Evolutionary conservation across 2,113 vertebrate species (phyloP).

Genomic region (Murina feae): DNA sequence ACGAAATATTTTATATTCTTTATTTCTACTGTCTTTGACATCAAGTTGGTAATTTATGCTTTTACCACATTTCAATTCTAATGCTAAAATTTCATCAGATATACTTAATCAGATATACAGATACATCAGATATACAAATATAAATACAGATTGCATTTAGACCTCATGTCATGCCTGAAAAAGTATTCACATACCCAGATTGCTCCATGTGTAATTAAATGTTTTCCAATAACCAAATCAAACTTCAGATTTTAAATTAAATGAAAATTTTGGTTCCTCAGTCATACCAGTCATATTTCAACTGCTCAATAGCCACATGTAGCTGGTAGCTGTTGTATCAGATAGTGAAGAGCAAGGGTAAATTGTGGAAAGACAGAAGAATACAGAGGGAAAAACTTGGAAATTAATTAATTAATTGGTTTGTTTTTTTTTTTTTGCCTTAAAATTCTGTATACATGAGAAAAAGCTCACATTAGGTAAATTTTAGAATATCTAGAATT

Average conservation of each 20-base stretch:
- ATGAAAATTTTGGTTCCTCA: not conserved
- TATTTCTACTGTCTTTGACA: not conserved
- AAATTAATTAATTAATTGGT: not conserved
- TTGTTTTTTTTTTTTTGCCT: not conserved
- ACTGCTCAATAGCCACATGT: not conserved
- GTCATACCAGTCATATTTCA: not conserved
- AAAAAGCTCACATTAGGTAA: not conserved
- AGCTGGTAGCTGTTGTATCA: too few relatives aligned
- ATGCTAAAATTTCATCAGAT: not conserved
- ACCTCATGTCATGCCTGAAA: not conserved
- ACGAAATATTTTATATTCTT: not conserved
- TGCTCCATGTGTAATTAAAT: too few relatives aligned
- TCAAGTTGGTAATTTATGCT: not conserved
- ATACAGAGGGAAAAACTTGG: not conserved
- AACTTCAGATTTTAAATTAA: not conserved
- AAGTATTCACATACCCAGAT: not conserved
- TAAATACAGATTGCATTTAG: not conserved
- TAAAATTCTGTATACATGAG: not conserved
- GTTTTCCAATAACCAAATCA: not conserved
- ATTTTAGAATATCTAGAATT: not conserved
- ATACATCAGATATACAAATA: not conserved
- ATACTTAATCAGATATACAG: not conserved
- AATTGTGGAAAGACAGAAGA: not conserved
- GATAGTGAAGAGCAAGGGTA: not conserved
- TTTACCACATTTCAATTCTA: not conserved